phyloP scores from a whole-genome alignment of 2,888 invertebrate species.

The Crocallis elinguaria region DNA sequence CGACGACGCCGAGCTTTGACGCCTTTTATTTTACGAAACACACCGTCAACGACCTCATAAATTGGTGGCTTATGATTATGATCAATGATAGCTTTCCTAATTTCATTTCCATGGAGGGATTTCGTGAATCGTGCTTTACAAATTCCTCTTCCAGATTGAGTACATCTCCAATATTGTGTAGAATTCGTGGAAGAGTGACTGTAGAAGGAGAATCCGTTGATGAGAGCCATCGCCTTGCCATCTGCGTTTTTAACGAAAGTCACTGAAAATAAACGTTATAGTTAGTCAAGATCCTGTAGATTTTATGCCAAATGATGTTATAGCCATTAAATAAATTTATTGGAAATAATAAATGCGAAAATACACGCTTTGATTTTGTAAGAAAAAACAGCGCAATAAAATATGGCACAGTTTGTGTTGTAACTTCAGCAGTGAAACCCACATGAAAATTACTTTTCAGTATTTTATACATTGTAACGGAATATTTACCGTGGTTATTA shows the following conservation, averaged over 20 bases:
- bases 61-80: slow-evolving; percentile 10
- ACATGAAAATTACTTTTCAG: too few relatives aligned
- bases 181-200: background rate
- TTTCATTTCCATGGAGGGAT: background rate
- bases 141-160: background rate
- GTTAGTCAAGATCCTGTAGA: too few relatives aligned
- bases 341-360: too few relatives aligned
- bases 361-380: too few relatives aligned
- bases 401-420: too few relatives aligned
- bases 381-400: too few relatives aligned
- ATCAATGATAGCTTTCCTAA: background rate
- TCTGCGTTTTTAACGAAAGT: background rate
- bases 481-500: too few relatives aligned
- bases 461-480: too few relatives aligned
- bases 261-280: slow-evolving; percentile 43
- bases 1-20: too few relatives aligned
- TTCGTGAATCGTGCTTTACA: background rate
- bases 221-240: background rate
- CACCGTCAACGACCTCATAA: background rate
- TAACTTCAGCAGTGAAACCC: too few relatives aligned
- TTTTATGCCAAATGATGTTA: too few relatives aligned
- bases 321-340: too few relatives aligned
- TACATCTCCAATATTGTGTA: background rate
- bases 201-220: background rate
- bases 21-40: background rate